phyloP scores from a whole-genome alignment of 2,888 invertebrate species.

The Limnephilus rhombicus region DNA sequence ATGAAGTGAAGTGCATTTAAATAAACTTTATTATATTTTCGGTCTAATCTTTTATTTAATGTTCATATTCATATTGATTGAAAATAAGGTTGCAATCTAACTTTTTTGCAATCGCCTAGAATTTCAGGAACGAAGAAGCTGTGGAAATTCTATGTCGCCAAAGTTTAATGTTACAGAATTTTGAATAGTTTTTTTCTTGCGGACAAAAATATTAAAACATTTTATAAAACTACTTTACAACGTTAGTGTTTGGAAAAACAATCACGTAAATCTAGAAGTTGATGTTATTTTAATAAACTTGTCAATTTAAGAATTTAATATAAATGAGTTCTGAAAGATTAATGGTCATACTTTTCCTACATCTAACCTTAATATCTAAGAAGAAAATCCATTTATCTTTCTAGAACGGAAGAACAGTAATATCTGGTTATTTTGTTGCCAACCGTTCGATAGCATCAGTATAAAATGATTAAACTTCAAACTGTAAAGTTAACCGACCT shows the following conservation, averaged over 20 bases:
- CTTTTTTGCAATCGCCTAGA: too few relatives aligned
- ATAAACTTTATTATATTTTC: too few relatives aligned
- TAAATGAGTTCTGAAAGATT: neutral
- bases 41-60: too few relatives aligned
- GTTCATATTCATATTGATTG: too few relatives aligned
- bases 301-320: neutral
- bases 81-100: too few relatives aligned
- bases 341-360: neutral
- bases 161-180: too few relatives aligned
- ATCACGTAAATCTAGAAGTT: neutral
- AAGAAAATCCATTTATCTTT: neutral
- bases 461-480: neutral
- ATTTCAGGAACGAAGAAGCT: too few relatives aligned
- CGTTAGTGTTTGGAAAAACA: neutral
- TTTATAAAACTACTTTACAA: neutral
- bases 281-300: neutral
- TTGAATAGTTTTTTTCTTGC: too few relatives aligned
- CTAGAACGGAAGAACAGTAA: neutral
- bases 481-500: neutral
- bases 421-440: neutral
- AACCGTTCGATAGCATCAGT: neutral
- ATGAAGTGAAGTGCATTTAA: too few relatives aligned
- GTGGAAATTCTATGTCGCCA: too few relatives aligned
- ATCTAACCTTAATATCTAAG: neutral
- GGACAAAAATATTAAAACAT: too few relatives aligned